Evolutionary conservation across 2,113 vertebrate species (phyloP).

Genomic region (Pycnonotus jocosus): DNA sequence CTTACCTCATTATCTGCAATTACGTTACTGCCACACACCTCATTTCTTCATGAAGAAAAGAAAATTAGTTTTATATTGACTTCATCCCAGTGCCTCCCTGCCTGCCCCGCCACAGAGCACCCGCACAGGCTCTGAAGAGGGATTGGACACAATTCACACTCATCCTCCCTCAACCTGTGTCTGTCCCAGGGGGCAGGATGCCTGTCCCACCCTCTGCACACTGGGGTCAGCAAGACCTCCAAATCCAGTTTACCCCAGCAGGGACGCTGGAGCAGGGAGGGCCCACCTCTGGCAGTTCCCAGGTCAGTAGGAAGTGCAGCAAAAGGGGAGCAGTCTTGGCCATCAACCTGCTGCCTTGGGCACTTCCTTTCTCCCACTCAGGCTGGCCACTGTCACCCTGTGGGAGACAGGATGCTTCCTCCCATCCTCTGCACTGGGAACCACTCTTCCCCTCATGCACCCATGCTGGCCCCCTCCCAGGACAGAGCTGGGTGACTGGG

Average conservation of each 20-base stretch:
- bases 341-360: background rate
- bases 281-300: background rate
- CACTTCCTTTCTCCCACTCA: background rate
- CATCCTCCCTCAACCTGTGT: background rate
- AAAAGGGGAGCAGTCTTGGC: background rate
- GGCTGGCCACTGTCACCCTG: background rate
- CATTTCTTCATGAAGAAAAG: slow-evolving; percentile 79
- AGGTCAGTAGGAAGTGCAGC: background rate
- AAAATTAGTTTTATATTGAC: slow-evolving; percentile 87
- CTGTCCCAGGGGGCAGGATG: background rate
- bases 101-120: background rate
- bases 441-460: no score
- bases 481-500: background rate
- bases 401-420: background rate
- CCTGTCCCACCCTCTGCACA: background rate
- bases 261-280: background rate
- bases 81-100: slow-evolving; percentile 72
- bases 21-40: slow-evolving; percentile 80
- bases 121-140: background rate
- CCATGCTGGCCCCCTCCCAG: background rate
- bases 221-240: fast-evolving
- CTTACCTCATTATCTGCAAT: slow-evolving; percentile 85
- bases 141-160: background rate
- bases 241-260: background rate
- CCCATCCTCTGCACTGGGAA: fast-evolving